A percentile compares a stretch with the other conserved stretches of the same genome.
Conservation (phyloP, 2,113 vertebrate genomes). For the Trachemys scripta region DNA sequence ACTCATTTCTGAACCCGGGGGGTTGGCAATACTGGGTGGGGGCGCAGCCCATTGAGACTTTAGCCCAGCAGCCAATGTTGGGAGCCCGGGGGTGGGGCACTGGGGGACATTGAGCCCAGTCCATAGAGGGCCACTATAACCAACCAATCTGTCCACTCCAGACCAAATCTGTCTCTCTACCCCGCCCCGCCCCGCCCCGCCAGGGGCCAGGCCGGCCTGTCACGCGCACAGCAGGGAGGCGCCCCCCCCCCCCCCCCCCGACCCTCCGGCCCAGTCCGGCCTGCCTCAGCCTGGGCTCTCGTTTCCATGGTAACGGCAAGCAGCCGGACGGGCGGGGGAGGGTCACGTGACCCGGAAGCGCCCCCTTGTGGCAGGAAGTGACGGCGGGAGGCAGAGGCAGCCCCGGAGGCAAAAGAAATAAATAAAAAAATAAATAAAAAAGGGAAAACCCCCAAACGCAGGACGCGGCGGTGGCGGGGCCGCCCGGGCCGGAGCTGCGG, state of each 20-base stretch:
- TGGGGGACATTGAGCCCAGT: too few species aligned
- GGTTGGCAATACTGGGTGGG: neutral
- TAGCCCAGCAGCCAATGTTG: neutral
- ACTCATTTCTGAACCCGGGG: too few species aligned
- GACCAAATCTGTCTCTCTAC: neutral
- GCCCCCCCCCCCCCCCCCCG: too few species aligned
- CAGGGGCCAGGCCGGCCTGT: neutral
- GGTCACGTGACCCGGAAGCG: conserved; percentile 50
- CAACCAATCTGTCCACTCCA: neutral
- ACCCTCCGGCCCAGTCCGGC: too few species aligned
- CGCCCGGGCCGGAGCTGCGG: neutral
- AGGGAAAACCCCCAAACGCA: fast-evolving
- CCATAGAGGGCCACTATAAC: too few species aligned
- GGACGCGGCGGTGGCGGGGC: neutral
- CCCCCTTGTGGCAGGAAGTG: conserved; percentile 42
- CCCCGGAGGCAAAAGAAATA: neutral
- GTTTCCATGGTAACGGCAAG: neutral
- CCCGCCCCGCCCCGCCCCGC: fast-evolving
- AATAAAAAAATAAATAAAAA: neutral
- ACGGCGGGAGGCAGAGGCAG: neutral
- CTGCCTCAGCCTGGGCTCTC: neutral
- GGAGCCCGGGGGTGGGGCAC: too few species aligned
- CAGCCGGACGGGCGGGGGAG: neutral
- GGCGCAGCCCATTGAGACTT: neutral
- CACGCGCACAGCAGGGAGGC: neutral